Base-by-base conservation (phyloP, 2,888 invertebrate species). In the Isoperla grammatica region DNA sequence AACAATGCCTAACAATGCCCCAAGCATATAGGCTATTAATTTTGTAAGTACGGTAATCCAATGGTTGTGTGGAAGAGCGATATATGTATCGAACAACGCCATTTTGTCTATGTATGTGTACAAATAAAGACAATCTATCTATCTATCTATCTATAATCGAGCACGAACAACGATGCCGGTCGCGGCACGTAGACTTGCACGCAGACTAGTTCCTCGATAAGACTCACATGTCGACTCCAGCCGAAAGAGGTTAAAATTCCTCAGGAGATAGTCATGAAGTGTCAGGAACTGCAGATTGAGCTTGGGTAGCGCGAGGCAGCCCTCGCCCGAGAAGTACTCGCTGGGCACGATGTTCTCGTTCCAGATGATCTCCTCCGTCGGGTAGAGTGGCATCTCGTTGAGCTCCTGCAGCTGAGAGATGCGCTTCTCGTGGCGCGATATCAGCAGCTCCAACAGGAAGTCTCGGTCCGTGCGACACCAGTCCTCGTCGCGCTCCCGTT, bases 281-380 rank as follows among this genome's bases (percentile, higher is more conserved):
- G 99, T 99, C 11, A 99, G 80, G 74, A 99, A 99, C 76, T 99
- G 99, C 5, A 99, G 80, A 77, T 99, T 99, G 2, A 99, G 78
- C 74, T 99, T 99, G 0, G 99, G 98, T 64, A 99, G 78, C 0
- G 99, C 98, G 35, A 99, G 79, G 68, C 94, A 94, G 17, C 90
- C 94, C 74, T 98, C 97, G 0, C 97, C 96, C 43, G 93, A 91
- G 76, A 91, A 98, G 72, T 96, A 96, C 70, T 98, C 96, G 0
- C 95, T 91, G 0, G 99, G 99, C 0, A 99, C 98, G 45, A 99
- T 86, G 72, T 98, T 97, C 74, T 99, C 97, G 75, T 99, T 95
- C 99, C 99, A 99, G 68, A 99, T 95, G 2, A 98, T 88, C 61
- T 91, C 88, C 73, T 99, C 99, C 0, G 96, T 98, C 0, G 99